Percentiles rank a stretch among this genome's conserved stretches.
Conservation (phyloP, 2,797 vertebrate species). For the Phataginus tricuspis region DNA sequence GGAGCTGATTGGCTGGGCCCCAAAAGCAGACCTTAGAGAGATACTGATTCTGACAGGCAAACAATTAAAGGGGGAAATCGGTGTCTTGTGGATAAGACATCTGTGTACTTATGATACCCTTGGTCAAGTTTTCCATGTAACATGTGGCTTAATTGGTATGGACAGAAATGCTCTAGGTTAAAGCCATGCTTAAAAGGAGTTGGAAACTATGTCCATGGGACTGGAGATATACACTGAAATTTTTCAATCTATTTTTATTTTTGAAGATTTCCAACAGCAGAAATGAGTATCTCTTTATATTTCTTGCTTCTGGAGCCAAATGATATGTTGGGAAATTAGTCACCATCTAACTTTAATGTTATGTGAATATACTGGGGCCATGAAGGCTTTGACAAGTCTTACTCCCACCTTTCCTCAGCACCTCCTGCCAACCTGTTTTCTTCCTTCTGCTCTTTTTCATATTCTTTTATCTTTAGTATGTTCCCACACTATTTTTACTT, state of each 20-base stretch:
- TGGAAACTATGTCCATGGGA: neutral
- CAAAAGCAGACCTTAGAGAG: constrained; percentile 59
- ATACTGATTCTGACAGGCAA: constrained; percentile 76
- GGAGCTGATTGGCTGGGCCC: constrained; percentile 37
- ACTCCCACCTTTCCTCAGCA: neutral
- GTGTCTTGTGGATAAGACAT: constrained; percentile 27
- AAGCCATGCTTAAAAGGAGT: neutral
- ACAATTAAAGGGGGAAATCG: constrained; percentile 64
- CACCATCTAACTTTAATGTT: constrained; percentile 65
- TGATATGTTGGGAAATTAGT: constrained; percentile 66
- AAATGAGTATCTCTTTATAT: constrained; percentile 27
- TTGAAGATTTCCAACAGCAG: constrained; percentile 27
- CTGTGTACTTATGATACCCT: constrained; percentile 15
- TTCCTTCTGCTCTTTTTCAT: constrained; percentile 12
- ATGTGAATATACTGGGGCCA: neutral
- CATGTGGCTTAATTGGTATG: neutral
- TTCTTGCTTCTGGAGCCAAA: constrained; percentile 45
- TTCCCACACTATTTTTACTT: neutral
- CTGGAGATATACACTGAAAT: neutral
- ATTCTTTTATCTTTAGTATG: constrained; percentile 17
- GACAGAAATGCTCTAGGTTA: neutral
- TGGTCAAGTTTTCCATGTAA: constrained; percentile 1
- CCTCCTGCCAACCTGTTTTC: constrained; percentile 16
- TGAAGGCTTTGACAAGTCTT: neutral
- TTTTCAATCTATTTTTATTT: constrained; percentile 44